These are phyloP conservation scores for Etia nguti DNA, from an alignment of 2,113 vertebrate genomes.

Conservation along the genomic window DNA sequence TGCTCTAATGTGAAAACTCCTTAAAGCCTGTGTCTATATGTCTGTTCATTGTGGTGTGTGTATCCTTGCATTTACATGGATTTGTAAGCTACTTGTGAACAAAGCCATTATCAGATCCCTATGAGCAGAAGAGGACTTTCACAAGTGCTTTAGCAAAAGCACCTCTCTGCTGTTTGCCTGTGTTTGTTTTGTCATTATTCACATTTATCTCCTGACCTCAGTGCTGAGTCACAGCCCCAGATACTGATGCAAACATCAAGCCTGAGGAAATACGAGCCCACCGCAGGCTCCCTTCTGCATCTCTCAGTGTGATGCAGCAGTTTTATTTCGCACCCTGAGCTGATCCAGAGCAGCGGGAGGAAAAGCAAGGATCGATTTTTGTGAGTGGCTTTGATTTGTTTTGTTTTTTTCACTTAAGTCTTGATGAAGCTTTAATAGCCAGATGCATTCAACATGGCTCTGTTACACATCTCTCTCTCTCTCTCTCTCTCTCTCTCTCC, in stretches of 20 bases:
- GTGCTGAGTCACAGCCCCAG: not conserved
- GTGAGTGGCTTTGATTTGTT: not conserved
- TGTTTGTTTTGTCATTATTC: not conserved
- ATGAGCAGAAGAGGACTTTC: not conserved
- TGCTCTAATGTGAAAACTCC: not conserved
- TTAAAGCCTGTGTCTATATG: not conserved
- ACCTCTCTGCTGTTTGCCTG: not conserved
- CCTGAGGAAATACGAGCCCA: not conserved
- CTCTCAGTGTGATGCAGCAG: not conserved
- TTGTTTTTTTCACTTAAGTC: not conserved
- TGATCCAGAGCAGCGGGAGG: not conserved
- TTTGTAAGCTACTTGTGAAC: not conserved
- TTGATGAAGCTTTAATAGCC: not conserved
- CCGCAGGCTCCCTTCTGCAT: not conserved
- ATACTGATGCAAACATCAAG: conserved; percentile 25
- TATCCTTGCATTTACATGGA: not conserved
- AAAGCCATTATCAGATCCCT: not conserved
- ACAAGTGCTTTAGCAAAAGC: not conserved
- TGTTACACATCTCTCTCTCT: not conserved
- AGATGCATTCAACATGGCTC: not conserved
- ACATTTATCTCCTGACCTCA: not conserved
- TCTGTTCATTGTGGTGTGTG: not conserved
- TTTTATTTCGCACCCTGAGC: not conserved
- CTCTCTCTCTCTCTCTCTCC: not conserved
- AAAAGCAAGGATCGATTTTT: not conserved